A percentile compares a stretch with the other conserved stretches of the same genome.
Evolutionary conservation across 2,113 vertebrate species (phyloP).

Genomic region (Proteles cristata): DNA sequence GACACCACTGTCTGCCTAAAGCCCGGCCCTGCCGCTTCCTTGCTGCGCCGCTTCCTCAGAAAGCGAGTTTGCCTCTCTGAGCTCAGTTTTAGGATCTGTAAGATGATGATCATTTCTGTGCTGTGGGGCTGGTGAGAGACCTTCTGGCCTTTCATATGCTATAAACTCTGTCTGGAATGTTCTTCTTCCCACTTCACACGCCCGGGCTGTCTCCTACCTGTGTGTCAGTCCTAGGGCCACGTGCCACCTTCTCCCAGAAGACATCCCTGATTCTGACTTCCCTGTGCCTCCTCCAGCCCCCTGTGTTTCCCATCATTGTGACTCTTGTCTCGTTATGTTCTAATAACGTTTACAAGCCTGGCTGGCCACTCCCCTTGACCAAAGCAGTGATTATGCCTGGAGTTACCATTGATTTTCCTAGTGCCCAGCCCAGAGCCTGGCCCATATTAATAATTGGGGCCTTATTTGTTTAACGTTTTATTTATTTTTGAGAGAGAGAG

Average conservation of each 20-base stretch:
- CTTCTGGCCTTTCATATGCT: neutral
- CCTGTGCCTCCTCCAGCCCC: neutral
- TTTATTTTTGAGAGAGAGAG: no score
- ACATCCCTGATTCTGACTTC: neutral
- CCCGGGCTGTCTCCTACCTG: neutral
- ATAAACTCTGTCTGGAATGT: neutral
- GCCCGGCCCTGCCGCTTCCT: neutral
- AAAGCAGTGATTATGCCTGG: neutral
- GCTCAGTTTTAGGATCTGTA: neutral
- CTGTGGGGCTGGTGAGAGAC: neutral
- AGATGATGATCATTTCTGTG: neutral
- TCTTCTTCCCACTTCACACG: neutral
- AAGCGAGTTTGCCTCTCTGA: slow-evolving; percentile 16
- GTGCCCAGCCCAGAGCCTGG: neutral
- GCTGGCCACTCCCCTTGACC: fast-evolving
- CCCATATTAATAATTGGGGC: neutral
- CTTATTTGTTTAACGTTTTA: neutral
- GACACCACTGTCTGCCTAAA: neutral
- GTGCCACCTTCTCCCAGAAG: neutral
- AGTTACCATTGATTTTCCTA: neutral
- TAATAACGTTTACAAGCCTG: neutral
- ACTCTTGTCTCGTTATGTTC: neutral
- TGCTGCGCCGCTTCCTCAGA: neutral
- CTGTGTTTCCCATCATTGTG: neutral
- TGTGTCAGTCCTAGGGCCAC: neutral